phyloP scores from a whole-genome alignment of 2,797 vertebrate genomes.

The Sebastes iracundus region DNA sequence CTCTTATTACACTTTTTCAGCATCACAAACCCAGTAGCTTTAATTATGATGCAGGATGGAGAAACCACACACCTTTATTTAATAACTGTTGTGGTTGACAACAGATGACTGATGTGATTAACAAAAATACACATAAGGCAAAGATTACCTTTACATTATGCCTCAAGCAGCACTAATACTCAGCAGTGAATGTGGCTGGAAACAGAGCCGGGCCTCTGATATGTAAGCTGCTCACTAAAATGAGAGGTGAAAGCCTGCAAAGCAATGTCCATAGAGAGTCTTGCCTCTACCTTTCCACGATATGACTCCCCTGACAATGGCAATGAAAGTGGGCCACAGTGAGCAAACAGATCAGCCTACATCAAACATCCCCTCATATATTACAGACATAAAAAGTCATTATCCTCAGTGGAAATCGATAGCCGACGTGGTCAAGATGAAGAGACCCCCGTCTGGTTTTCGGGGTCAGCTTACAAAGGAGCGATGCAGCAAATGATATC shows the following conservation, averaged over 20 bases:
- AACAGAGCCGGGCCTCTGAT: neutral
- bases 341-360: conserved; percentile 76
- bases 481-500: conserved; percentile 77
- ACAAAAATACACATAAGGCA: neutral
- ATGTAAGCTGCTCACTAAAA: conserved; percentile 19
- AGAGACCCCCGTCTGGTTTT: conserved; percentile 77
- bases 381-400: conserved; percentile 82
- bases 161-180: neutral
- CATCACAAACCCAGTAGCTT: neutral
- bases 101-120: neutral
- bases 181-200: neutral
- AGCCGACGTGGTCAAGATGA: conserved; percentile 76
- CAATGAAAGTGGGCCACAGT: conserved; percentile 73
- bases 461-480: conserved; percentile 76
- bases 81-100: too few species aligned
- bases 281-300: conserved; percentile 40
- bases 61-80: neutral
- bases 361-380: conserved; percentile 79
- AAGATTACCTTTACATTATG: neutral
- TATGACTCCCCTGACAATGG: conserved; percentile 71
- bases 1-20: neutral
- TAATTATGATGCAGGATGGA: neutral
- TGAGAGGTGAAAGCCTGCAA: conserved; percentile 39
- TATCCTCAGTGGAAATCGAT: conserved; percentile 80
- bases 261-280: conserved; percentile 53